phyloP scores from a whole-genome alignment of 2,797 vertebrate genomes.

The Liasis olivaceus region DNA sequence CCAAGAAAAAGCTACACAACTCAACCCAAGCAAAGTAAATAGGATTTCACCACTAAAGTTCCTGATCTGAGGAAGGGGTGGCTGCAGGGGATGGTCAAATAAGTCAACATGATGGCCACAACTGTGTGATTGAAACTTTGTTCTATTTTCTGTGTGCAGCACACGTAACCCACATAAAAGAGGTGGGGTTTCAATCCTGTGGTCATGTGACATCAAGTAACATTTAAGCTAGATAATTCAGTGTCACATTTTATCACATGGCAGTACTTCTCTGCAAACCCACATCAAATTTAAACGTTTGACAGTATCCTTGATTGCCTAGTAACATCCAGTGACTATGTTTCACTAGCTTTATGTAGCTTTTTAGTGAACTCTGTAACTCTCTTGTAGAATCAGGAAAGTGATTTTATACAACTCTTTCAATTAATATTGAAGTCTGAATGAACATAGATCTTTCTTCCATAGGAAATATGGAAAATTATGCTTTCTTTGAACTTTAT shows the following conservation, averaged over 20 bases:
- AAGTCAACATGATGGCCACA: background rate
- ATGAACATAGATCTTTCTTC: slow-evolving; percentile 55
- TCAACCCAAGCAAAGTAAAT: background rate
- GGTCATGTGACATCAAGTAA: background rate
- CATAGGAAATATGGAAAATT: slow-evolving; percentile 48
- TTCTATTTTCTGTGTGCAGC: background rate
- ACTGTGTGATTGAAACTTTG: too few relatives aligned
- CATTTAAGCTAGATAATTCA: background rate
- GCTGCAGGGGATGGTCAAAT: background rate
- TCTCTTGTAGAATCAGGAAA: slow-evolving; percentile 34
- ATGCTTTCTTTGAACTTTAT: slow-evolving; percentile 47
- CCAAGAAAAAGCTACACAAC: background rate
- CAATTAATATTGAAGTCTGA: slow-evolving; percentile 36
- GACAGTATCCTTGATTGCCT: slow-evolving; percentile 52
- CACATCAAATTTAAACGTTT: background rate
- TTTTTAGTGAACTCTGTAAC: slow-evolving; percentile 60
- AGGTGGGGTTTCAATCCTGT: background rate
- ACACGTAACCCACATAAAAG: background rate
- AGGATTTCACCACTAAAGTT: background rate
- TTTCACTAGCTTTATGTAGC: slow-evolving; percentile 53
- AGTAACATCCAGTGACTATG: slow-evolving; percentile 53
- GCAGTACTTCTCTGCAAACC: background rate
- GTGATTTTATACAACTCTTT: slow-evolving; percentile 40
- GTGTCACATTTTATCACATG: background rate
- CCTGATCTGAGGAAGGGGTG: background rate